Conservation (phyloP, 2,797 vertebrate genomes). For the Epinephelus malabaricus region DNA sequence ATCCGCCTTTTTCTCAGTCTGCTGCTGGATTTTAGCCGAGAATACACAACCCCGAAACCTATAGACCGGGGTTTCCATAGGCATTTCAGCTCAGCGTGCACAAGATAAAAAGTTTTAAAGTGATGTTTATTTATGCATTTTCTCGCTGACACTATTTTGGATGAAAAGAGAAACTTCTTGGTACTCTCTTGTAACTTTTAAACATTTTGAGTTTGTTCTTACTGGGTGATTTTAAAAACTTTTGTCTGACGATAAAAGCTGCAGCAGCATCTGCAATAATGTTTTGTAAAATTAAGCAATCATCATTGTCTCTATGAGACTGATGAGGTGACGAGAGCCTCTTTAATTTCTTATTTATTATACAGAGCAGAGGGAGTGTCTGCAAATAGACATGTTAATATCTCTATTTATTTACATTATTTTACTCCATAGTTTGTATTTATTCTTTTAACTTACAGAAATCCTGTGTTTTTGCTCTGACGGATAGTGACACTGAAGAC, state of each 20-base stretch:
- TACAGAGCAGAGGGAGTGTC: not conserved
- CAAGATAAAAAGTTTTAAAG: conserved; percentile 1
- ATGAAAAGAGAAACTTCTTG: not conserved
- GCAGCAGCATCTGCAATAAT: not conserved
- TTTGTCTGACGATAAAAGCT: no score
- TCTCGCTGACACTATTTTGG: not conserved
- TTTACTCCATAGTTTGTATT: not conserved
- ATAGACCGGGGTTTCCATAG: conserved; percentile 12
- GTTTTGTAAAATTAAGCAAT: not conserved
- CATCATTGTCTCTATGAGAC: not conserved
- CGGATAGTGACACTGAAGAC: not conserved
- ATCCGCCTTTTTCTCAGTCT: conserved; percentile 63
- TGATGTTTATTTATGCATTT: not conserved
- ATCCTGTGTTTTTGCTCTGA: not conserved
- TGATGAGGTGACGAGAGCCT: not conserved
- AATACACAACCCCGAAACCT: conserved; percentile 10
- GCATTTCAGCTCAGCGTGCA: conserved; percentile 1
- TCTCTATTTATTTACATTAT: not conserved
- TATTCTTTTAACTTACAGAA: not conserved
- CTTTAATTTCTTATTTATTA: not conserved
- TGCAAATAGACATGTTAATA: not conserved
- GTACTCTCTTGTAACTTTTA: not conserved
- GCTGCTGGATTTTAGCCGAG: conserved; percentile 44
- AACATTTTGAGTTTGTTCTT: not conserved
- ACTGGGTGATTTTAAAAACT: not conserved